These are phyloP conservation scores for Coluber constrictor DNA, from an alignment of 2,797 vertebrate species.

Conservation along the genomic window DNA sequence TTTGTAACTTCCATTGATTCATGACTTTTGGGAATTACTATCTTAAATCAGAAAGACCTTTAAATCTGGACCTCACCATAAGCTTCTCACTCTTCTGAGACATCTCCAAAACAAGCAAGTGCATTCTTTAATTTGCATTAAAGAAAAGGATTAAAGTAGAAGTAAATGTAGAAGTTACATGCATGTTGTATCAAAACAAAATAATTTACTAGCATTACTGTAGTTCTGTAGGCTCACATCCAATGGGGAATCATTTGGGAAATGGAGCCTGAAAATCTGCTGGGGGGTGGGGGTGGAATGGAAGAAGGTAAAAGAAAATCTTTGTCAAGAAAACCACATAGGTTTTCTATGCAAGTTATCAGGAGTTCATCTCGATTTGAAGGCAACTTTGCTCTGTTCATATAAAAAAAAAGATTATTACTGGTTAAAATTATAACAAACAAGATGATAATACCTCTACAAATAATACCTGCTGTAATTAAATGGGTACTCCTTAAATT, in stretches of 20 bases:
- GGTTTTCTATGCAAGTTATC: neutral
- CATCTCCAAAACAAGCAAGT: slow-evolving; percentile 52
- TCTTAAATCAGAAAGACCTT: slow-evolving; percentile 72
- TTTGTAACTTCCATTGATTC: slow-evolving; percentile 73
- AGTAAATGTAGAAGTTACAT: neutral
- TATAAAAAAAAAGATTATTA: neutral
- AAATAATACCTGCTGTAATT: neutral
- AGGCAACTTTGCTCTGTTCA: neutral
- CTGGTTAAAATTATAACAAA: neutral
- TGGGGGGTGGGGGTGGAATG: accelerated
- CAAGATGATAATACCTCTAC: neutral
- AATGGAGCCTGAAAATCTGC: neutral
- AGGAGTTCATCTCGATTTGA: neutral
- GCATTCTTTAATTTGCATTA: slow-evolving; percentile 39
- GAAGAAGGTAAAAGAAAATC: neutral
- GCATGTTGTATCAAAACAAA: neutral
- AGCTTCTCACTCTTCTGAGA: slow-evolving; percentile 50
- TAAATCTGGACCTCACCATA: slow-evolving; percentile 59
- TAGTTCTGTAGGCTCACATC: neutral
- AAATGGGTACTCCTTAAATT: neutral
- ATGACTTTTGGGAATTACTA: slow-evolving; percentile 73
- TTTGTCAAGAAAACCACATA: neutral
- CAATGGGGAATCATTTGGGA: neutral
- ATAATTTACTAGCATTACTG: neutral
- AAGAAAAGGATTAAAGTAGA: neutral